Base-by-base conservation (phyloP, 2,113 vertebrate genomes). In the Sebastes fasciatus region DNA sequence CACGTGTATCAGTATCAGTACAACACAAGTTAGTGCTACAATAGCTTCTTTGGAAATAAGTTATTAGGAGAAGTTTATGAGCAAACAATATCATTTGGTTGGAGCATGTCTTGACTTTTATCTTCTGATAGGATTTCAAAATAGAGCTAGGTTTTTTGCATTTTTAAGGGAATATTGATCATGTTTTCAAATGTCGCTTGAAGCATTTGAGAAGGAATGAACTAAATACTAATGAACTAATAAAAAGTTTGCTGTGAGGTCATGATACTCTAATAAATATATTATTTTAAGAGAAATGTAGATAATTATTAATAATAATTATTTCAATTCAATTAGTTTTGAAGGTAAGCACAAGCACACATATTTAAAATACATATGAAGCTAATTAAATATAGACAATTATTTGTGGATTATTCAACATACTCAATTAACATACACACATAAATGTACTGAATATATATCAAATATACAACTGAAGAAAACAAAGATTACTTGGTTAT, bases 91-190 rank as follows among this genome's bases (percentile, higher is more conserved):
- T 23, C 1, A 62, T 82, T 55, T 84, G 26, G 13, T 63, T 63
- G 46, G 19, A 62, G 23, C 48, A 23, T 14, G 43, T 70, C 45
- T 52, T 12, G 34, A 64, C 46, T 73, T 69, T 60, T 43, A 43
- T 69, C 23, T 21, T 76, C 13, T 63, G 26, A 46, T 79, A 65
- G 62, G n/a, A n/a, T 65, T 46, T 61, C 6, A 77, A 54, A 57
- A 12, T 3, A 48, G 61, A 76, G 26, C 42, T 34, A 5, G 0
- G 11, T 70, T 57, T 62, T 23, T n/a, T 16, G 3, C n/a, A 11
- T 82, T 34, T 70, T 2, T 14, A 26, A 54, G 17, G 68, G 5
- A 48, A 34, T 46, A 34, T 11, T 43, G 60, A 9, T 48, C 34
- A 17, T 26, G 55, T 74, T 67, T 26, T 55, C 21, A 72, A 72